Evolutionary conservation across 2,888 invertebrate species (phyloP), one percentile per base, ranked within the genome.

Genomic region (Noctua fimbriata): DNA sequence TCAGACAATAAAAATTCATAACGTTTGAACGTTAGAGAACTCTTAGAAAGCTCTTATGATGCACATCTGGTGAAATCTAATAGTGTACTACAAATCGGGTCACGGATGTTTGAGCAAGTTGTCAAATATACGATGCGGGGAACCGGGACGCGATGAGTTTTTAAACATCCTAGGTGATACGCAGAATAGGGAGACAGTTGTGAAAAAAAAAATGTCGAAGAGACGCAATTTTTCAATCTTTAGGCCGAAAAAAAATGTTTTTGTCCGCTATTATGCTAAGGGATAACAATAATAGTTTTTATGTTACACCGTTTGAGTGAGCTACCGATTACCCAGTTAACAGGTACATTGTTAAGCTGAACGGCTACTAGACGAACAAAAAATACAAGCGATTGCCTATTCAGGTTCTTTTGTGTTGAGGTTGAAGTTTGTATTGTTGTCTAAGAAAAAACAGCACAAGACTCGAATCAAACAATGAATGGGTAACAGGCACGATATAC

Each of bases 1-100:
- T 89, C 92, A 96, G 94, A 97, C 96, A 96, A 97, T 93, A 89
- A 84, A 92, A 84, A 91, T 86, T 91, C 91, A 90, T 93, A 94
- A 94, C 94, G 94, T 94, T 93, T 91, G 88, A 92, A 92, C 90
- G 89, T 92, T 91, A 89, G 89, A 92, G 91, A 89, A 89, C 90
- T 92, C 93, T 93, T 92, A 90, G 91, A 91, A 92, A 91, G 87
- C 88, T 86, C 92, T 93, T 90, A 92, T 91, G n/a, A 91, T 82
- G 90, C 88, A 92, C 94, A 94, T 94, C 94, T 95, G 94, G 92
- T 92, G 91, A 89, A 92, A 92, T 87, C 86, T 88, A 88, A 89
- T 89, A 82, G 58, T 79, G 78, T 49, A 81, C 79, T 89, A 77
- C 58, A 80, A 78, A 86, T 73, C 67, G 78, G 77, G 83, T 84